These are phyloP conservation scores for Leptinotarsa defecta DNA, from an alignment of 1,140 invertebrate species.

Conservation along the genomic window DNA sequence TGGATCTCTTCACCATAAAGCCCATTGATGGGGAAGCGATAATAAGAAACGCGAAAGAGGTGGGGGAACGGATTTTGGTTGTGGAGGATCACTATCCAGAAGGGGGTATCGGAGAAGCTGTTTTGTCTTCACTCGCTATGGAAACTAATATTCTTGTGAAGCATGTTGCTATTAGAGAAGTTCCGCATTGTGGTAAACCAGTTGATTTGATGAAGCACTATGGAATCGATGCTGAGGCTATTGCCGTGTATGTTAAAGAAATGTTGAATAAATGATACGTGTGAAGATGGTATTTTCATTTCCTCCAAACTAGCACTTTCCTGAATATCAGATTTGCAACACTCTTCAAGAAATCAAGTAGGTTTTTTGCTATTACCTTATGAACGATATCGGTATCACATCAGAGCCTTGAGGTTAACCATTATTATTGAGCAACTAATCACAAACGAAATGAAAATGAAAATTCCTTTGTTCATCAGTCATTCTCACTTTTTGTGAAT, in stretches of 20 bases:
- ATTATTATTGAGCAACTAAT: too few species aligned
- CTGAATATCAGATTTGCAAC: too few species aligned
- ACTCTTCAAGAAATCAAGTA: too few species aligned
- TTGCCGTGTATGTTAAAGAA: constrained; percentile 73
- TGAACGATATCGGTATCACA: too few species aligned
- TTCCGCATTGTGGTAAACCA: constrained; percentile 92
- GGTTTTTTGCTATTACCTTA: too few species aligned
- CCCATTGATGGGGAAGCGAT: constrained; percentile 86
- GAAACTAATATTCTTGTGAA: constrained; percentile 77
- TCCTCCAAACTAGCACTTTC: too few species aligned
- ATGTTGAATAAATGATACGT: constrained; percentile 61
- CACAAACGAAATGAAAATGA: too few species aligned
- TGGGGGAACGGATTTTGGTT: constrained; percentile 82
- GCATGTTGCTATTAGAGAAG: constrained; percentile 78
- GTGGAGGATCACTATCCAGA: constrained; percentile 98
- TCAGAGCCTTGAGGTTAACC: too few species aligned
- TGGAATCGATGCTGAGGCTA: constrained; percentile 82
- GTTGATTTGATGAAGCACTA: constrained; percentile 83
- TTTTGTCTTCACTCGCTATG: constrained; percentile 77
- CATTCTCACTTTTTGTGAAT: too few species aligned
- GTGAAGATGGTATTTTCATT: too few species aligned
- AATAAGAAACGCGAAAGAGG: constrained; percentile 75
- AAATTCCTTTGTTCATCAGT: too few species aligned
- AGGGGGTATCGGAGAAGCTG: constrained; percentile 95
- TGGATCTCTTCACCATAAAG: constrained; percentile 96